phyloP scores from a whole-genome alignment of 2,888 invertebrate genomes.

The Leptinotarsa peninsularis region DNA sequence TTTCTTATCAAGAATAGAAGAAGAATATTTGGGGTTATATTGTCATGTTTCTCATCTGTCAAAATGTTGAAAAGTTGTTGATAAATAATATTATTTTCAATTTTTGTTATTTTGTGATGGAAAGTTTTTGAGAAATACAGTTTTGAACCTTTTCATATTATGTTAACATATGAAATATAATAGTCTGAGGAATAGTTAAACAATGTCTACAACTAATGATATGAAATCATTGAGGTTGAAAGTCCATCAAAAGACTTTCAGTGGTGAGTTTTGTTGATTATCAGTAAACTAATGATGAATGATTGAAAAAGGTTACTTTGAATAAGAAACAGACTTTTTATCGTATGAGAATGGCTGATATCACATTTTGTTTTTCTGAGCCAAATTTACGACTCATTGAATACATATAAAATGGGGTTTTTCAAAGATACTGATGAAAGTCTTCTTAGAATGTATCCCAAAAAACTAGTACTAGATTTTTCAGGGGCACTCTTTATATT shows the following conservation, averaged over 20 bases:
- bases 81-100: not conserved
- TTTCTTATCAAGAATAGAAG: not conserved
- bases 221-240: constrained; percentile 83
- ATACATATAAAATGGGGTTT: too few relatives aligned
- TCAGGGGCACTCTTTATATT: too few relatives aligned
- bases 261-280: constrained; percentile 56
- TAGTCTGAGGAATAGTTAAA: not conserved
- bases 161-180: not conserved
- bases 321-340: too few relatives aligned
- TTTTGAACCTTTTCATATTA: too few relatives aligned
- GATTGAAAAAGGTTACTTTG: too few relatives aligned
- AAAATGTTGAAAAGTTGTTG: constrained; percentile 4
- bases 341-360: too few relatives aligned
- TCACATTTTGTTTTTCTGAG: too few relatives aligned
- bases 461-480: too few relatives aligned
- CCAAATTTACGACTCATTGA: too few relatives aligned
- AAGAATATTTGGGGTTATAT: constrained; percentile 1
- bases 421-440: too few relatives aligned
- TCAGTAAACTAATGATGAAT: not conserved
- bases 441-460: too few relatives aligned
- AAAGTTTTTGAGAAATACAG: not conserved
- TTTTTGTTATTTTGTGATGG: not conserved
- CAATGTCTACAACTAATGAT: constrained; percentile 10
- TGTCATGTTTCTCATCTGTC: not conserved
- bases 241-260: constrained; percentile 82